A percentile compares a stretch with the other conserved stretches of the same genome.
These are phyloP conservation scores for Campylorhamphus procurvoides DNA, from an alignment of 2,113 vertebrate species.

Conservation along the genomic window DNA sequence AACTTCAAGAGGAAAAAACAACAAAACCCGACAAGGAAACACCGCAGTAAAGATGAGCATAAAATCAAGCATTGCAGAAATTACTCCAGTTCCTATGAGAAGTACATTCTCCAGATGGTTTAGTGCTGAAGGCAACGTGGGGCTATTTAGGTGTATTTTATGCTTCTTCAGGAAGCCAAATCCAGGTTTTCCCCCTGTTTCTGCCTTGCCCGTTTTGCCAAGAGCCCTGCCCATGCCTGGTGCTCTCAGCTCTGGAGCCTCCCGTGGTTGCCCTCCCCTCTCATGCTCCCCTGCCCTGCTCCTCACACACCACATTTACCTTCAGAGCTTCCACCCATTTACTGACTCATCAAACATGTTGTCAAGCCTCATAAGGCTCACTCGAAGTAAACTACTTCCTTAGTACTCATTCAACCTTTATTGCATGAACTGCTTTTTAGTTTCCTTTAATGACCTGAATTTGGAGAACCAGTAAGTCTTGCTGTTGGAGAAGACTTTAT, in stretches of 20 bases:
- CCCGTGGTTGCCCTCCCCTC: background rate
- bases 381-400: background rate
- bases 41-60: background rate
- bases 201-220: background rate
- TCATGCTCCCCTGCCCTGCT: background rate
- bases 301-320: background rate
- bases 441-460: background rate
- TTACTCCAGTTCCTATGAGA: background rate
- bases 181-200: rapidly evolving
- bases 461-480: background rate
- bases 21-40: background rate
- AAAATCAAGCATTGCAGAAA: background rate
- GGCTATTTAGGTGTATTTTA: background rate
- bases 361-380: background rate
- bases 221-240: background rate
- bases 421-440: background rate
- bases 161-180: background rate
- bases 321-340: background rate
- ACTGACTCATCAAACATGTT: background rate
- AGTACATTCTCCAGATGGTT: background rate
- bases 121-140: background rate
- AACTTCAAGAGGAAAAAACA: background rate
- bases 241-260: background rate
- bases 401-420: background rate
- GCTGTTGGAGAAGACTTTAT: background rate